These are phyloP conservation scores for Odontesthes bonariensis DNA, from an alignment of 2,113 vertebrate genomes.

Conservation along the genomic window DNA sequence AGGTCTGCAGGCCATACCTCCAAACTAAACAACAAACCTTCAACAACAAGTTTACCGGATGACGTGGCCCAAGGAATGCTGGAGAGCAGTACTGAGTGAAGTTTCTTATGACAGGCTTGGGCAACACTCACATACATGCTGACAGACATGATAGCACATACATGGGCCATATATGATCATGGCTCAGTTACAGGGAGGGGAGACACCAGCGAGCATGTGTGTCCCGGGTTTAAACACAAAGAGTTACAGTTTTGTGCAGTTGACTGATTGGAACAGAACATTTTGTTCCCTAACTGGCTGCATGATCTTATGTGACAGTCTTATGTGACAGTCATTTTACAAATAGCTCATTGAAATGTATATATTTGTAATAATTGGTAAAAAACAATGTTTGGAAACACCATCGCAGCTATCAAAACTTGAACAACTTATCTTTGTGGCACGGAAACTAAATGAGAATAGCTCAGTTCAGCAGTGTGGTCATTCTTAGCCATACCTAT, in stretches of 20 bases:
- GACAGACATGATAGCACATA: slow-evolving; percentile 14
- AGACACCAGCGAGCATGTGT: neutral
- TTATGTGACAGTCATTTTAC: neutral
- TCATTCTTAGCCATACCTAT: too few relatives aligned
- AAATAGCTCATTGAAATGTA: neutral
- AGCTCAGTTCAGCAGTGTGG: too few relatives aligned
- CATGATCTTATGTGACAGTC: neutral
- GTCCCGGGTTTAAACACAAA: neutral
- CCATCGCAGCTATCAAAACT: neutral
- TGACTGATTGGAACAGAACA: slow-evolving; percentile 33
- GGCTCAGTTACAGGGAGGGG: slow-evolving; percentile 6
- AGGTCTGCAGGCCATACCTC: slow-evolving; percentile 1
- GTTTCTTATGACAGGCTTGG: neutral
- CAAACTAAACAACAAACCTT: neutral
- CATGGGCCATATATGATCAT: slow-evolving; percentile 22
- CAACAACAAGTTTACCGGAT: neutral
- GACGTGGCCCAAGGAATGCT: neutral
- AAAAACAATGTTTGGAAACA: neutral
- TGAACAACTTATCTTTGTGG: too few relatives aligned
- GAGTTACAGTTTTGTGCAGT: slow-evolving; percentile 23
- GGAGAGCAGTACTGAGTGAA: neutral
- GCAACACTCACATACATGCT: neutral
- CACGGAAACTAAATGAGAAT: too few relatives aligned
- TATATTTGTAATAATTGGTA: neutral
- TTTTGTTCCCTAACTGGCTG: slow-evolving; percentile 31